Evolutionary conservation across 2,113 vertebrate genomes (phyloP), one percentile per base, ranked within the genome.

Genomic region (Neotoma lepida): DNA sequence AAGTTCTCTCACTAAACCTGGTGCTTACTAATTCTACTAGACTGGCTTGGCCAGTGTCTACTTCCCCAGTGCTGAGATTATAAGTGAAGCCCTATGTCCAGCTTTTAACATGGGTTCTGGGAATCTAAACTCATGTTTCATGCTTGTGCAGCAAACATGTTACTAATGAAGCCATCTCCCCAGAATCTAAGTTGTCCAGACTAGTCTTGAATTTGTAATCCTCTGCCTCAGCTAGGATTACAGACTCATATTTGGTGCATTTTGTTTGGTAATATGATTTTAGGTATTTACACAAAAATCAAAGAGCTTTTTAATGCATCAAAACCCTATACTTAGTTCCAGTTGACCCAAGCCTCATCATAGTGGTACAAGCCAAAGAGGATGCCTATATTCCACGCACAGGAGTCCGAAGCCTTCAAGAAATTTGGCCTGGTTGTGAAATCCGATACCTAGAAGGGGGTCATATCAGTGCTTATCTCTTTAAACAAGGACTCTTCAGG

Each of bases 401-500:
- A 1, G 99, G 99, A 10, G 99, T 99, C 71, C 98, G 99, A 82
- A 99, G 99, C 96, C 98, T 99, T 74, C 99, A 99, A 94, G 99
- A 99, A 97, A 99, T 99, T 93, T 99, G 99, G 99, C 99, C 99
- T 0, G 99, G 99, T 0, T 99, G 99, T 98, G 99, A 99, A 98
- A 98, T 99, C 87, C 96, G 99, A 17, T 99, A 99, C 95, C 98
- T 99, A 96, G 98, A 99, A 35, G 99, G 99, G 80, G 99, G 99
- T 93, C 99, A 99, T 96, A 96, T 99, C 97, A 99, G 99, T 95
- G 99, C 99, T 71, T 99, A 99, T 95, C 99, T 99, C 89, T 99
- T 99, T 96, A 99, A 99, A 98, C 99, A 99, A 98, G 99, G 99
- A 74, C 97, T 99, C 77, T 99, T 99, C 98, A 99, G 99, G 99